Base-by-base conservation (phyloP, 1,140 invertebrate genomes). In the Laupala kohalensis region DNA sequence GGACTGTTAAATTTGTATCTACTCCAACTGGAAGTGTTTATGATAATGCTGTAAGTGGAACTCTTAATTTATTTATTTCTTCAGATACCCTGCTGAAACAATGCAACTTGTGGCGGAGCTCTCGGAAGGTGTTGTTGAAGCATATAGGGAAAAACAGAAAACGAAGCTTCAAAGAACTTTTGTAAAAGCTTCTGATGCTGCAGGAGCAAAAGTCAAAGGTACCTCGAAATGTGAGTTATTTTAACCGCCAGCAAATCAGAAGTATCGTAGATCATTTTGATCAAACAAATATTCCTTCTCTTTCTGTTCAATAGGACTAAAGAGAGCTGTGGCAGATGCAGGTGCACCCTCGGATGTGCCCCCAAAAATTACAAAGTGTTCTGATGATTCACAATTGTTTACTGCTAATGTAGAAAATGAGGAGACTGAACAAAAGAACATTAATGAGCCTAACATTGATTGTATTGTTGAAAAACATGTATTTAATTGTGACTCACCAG, bases 61-160 rank as follows among this genome's bases (percentile, higher is more conserved):
- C n/a, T n/a, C n/a, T n/a, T n/a, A n/a, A n/a, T n/a, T n/a, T 9
- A 67, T 70, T 64, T 72, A 6, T 69, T 69, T 76, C 67, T 76
- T 29, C 79, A 92, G 89, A 76, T 95, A 95, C 82, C 92, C 92
- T 25, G 78, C 82, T 62, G 84, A 89, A 75, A 91, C 92, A 0
- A 95, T 95, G 94, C 81, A 84, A 25, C 78, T 88, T 62, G 86
- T 95, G 70, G 85, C 86, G 0, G 87, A 90, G 77, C 78, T 94
- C 62, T 89, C 91, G 0, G 81, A 87, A 77, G 90, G 90, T 53
- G 84, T 92, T 2, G 87, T 88, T 0, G 81, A 83, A 27, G 87
- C 88, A 63, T 91, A 88, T 76, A 84, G 88, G 68, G 83, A 88
- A 65, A 88, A 86, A 73, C 83, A 90, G 37, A 86, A 88, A 73